Evolutionary conservation across 2,888 invertebrate species (phyloP), one percentile per base, ranked within the genome.

Genomic region (Drosophila limbata): DNA sequence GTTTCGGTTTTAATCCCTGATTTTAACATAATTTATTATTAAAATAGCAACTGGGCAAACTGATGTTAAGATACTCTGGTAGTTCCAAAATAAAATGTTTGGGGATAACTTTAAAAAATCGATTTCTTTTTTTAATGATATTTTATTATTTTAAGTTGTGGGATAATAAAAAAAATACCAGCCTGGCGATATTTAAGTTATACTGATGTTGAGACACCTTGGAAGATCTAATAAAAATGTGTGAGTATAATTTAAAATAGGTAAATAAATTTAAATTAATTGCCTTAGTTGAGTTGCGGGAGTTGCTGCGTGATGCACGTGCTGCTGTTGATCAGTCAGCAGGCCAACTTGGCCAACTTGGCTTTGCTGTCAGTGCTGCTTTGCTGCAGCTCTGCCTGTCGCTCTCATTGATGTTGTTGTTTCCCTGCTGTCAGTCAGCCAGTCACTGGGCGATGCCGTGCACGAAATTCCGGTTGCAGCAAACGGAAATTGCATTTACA

Each of bases 401-500:
- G 45, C 8, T 42, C 6, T 13, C 48, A 45, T 19, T 56, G 50
- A 19, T 51, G 45, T 45, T 51, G 48, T 40, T 61, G 73, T 42
- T 53, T 13, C 21, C 13, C 25, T n/a, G 70, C 67, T 65, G 79
- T 64, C 73, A 65, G 62, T 72, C 84, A 66, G 52, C 13, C 73
- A 57, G 66, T 63, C 62, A 77, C 28, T 60, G 42, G 51, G 53
- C 53, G 25, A 25, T 64, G 73, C 48, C 65, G 53, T 61, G 71
- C 69, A 80, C 53, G 63, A 75, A 85, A 88, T 85, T 88, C 88
- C 78, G 80, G 77, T 66, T 85, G 84, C 86, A 80, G 25, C 81
- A 64, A 62, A 73, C 84, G 88, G 84, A 84, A 84, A 84, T 84
- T 84, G 78, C 84, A 84, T 88, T 84, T 84, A 79, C 77, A 78